These are phyloP conservation scores for Stratiomys singularior DNA, from an alignment of 2,888 invertebrate genomes.

Conservation along the genomic window DNA sequence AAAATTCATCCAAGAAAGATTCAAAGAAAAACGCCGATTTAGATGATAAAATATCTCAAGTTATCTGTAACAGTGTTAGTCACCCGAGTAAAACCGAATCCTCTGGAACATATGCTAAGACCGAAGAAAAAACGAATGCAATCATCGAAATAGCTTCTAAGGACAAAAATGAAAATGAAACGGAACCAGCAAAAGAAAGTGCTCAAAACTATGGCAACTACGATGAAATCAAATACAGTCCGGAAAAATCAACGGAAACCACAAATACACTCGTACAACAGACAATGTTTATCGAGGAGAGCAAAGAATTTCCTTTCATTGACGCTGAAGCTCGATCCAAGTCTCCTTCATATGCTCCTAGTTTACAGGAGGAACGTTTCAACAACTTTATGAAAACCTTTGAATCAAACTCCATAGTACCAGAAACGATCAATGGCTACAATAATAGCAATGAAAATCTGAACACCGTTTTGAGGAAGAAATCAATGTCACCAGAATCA, in stretches of 20 bases:
- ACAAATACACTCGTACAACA: neutral
- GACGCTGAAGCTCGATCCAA: constrained; percentile 51
- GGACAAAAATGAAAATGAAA: neutral
- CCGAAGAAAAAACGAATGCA: neutral
- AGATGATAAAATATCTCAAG: neutral
- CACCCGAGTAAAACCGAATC: neutral
- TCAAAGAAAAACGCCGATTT: neutral
- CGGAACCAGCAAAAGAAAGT: neutral
- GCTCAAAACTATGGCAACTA: constrained; percentile 20
- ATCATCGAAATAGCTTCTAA: no score
- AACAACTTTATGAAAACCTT: neutral
- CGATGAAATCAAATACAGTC: constrained; percentile 16
- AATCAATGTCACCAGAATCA: neutral
- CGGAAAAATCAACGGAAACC: neutral
- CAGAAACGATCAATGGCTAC: neutral
- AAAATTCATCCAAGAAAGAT: neutral
- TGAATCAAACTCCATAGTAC: neutral
- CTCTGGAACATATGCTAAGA: neutral
- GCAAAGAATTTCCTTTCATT: constrained; percentile 54
- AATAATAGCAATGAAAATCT: neutral
- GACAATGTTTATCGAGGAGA: neutral
- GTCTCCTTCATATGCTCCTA: constrained; percentile 46
- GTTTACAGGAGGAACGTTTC: neutral
- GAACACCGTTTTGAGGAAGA: neutral
- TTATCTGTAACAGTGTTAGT: no score